Base-by-base conservation (phyloP, 2,797 vertebrate species). In the Helostoma temminkii region DNA sequence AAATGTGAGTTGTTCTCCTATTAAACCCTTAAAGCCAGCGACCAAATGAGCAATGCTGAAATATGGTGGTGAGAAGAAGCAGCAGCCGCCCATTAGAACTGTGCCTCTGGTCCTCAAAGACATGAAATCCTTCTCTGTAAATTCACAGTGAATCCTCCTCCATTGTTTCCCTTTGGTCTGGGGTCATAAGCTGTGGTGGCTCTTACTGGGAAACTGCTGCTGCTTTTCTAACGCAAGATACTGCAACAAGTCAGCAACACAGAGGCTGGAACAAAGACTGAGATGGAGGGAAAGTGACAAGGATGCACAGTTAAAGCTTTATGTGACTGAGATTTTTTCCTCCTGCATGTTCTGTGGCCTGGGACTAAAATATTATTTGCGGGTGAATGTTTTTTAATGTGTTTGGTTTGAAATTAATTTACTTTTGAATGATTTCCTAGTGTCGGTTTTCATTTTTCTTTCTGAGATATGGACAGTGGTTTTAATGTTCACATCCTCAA, bases 171-270 rank as follows among this genome's bases (percentile, higher is more conserved):
- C 41, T 78, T 64, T 60, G 75, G 62, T 60, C 28, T 1, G 52
- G 24, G 56, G 57, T 67, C 60, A 3, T 8, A 61, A 2, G 30
- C 1, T 21, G 1, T 8, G 45, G 55, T 0, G 37, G 22, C 46
- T 69, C 53, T 16, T 3, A 52, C 45, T 10, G 46, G 45, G 58
- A 48, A 61, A 1, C 43, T 34, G 50, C 59, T 3, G 39, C 60
- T 6, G 69, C 62, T 63, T 66, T 81, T 55, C 59, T 75, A 77
- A 77, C 50, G 72, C 81, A 85, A 82, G 47, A 87, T 30, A 3
- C 43, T 80, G 83, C 63, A 85, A 88, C 62, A 26, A 8, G 10
- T 8, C 3, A 1, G 73, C 74, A 76, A 71, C 67, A 46, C 50
- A 5, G n/a, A 48, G 24, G 36, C 19, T 3, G 24, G 52, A 0